Base-by-base conservation (phyloP, 2,888 invertebrate species). In the Pterostichus madidus region DNA sequence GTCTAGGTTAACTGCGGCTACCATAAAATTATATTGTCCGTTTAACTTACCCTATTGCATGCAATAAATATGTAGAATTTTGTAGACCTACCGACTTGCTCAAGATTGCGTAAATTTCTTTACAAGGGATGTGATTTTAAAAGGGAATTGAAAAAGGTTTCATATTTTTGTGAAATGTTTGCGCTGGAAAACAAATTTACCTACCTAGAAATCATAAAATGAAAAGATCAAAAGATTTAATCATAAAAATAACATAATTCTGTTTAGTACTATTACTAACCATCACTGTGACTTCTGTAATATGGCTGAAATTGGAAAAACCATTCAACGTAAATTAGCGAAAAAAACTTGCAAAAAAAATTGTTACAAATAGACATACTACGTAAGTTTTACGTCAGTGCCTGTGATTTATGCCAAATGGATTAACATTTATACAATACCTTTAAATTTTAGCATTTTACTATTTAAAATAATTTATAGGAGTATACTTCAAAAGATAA, bases 1-100 rank as follows among this genome's bases (percentile, higher is more conserved):
- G 64, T 64, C 64, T 64, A 64, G 64, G 64, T 64, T 64, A 64
- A 35, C 13, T 7, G 64, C n/a, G 64, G 35, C 64, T 11, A 64
- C 64, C 64, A 64, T 64, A 64, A 64, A 64, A 64, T 64, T 39
- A 64, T 64, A 35, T 32, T 32, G 64, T 32, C 35, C 61, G 35
- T 61, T 61, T 17, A 24, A 39, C 39, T 49, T n/a, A 49, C 1
- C 32, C 13, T 64, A 64, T 59, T 24, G 64, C 64, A 39, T n/a
- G 64, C 35, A 64, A 64, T 64, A 64, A 64, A 64, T 35, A 35
- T 64, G 24, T 64, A 24, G 32, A 32, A 31, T 32, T 46, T n/a
- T 46, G 11, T 46, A 49, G 49, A 10, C 49, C 39, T 39, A 39
- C 39, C 39, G 13, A 0, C 59, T 32, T 32, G 10, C 1, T 13